phyloP scores from a whole-genome alignment of 2,113 vertebrate genomes.

The Oophaga pumilio region DNA sequence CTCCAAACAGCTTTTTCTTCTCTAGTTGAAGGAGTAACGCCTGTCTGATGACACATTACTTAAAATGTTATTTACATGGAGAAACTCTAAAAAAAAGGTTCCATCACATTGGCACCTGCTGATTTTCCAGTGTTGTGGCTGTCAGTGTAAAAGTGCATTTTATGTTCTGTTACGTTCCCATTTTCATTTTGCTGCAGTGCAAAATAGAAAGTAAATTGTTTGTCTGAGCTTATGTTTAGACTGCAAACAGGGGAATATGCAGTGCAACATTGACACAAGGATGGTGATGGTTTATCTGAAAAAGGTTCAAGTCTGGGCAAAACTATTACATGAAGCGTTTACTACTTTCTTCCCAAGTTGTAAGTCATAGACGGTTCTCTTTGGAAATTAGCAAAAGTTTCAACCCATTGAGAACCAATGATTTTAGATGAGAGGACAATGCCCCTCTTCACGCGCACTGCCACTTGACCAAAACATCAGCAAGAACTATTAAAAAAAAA shows the following conservation, averaged over 20 bases:
- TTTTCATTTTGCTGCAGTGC: neutral
- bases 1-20: neutral
- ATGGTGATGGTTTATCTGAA: neutral
- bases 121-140: neutral
- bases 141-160: neutral
- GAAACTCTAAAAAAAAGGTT: slow-evolving; percentile 1
- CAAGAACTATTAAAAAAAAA: no score
- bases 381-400: no score
- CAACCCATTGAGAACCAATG: no score
- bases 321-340: neutral
- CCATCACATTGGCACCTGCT: slow-evolving; percentile 22
- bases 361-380: no score
- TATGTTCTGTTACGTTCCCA: neutral
- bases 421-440: no score
- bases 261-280: neutral
- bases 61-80: slow-evolving; percentile 19
- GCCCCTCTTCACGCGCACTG: no score
- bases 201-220: slow-evolving; percentile 6
- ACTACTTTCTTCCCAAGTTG: neutral
- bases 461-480: no score
- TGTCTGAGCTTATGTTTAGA: neutral
- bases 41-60: neutral
- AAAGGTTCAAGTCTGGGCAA: neutral
- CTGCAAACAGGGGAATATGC: neutral
- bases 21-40: neutral